Conservation (phyloP, 2,888 invertebrate species). For the Andrena camellia region DNA sequence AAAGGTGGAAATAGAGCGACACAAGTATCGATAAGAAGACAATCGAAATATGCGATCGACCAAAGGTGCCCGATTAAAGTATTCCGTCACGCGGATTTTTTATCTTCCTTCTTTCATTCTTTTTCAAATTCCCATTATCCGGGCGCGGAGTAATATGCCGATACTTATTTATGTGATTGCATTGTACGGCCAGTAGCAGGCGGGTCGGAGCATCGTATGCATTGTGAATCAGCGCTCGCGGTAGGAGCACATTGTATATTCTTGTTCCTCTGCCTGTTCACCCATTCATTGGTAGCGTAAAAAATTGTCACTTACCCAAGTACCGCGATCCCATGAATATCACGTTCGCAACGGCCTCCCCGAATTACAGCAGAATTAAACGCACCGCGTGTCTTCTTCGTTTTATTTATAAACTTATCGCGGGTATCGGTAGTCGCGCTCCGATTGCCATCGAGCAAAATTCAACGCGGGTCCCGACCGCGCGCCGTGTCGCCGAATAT, state of each 20-base stretch:
- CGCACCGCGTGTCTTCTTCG: background rate
- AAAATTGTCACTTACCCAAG: constrained; percentile 61
- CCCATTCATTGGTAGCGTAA: constrained; percentile 65
- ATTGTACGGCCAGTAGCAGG: constrained; percentile 42
- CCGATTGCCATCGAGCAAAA: background rate
- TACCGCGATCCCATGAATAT: constrained; percentile 50
- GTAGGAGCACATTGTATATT: constrained; percentile 60
- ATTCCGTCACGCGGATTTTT: constrained; percentile 18
- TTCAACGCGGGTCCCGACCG: background rate
- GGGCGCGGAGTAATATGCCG: constrained; percentile 56
- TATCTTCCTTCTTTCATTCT: background rate
- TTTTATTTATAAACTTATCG: background rate
- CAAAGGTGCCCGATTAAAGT: background rate
- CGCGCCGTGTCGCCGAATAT: background rate
- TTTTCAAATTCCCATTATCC: constrained; percentile 41
- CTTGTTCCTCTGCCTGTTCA: constrained; percentile 65
- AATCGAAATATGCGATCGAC: background rate
- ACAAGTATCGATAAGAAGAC: background rate
- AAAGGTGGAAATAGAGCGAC: too few relatives aligned
- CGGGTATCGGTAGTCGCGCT: background rate
- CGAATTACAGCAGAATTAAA: constrained; percentile 59
- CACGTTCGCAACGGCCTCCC: constrained; percentile 23
- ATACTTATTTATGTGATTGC: constrained; percentile 68
- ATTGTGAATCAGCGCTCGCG: constrained; percentile 67
- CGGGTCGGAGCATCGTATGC: constrained; percentile 61